These are phyloP conservation scores for Glaucomys volans DNA, from an alignment of 2,113 vertebrate species.

Conservation along the genomic window DNA sequence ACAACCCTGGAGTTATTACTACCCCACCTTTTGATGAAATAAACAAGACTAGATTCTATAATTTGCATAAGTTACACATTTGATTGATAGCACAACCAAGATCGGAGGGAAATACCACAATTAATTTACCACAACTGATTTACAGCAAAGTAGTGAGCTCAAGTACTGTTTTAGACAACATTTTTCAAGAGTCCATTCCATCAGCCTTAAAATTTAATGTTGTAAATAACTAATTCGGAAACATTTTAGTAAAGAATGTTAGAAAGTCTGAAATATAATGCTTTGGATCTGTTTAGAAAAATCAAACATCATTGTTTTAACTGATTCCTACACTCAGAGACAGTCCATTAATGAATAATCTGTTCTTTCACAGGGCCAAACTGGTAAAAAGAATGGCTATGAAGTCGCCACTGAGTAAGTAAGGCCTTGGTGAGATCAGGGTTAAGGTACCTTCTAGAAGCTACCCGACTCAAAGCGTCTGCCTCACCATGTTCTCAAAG, in stretches of 20 bases:
- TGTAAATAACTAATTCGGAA: constrained; percentile 46
- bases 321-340: background rate
- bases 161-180: background rate
- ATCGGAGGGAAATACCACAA: background rate
- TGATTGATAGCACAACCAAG: background rate
- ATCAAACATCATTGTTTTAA: constrained; percentile 4
- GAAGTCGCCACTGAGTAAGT: background rate
- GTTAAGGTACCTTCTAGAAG: background rate
- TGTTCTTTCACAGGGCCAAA: background rate
- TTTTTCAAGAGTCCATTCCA: background rate
- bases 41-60: background rate
- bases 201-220: background rate
- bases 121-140: background rate
- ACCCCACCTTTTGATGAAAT: constrained; percentile 2
- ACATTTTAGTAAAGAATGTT: background rate
- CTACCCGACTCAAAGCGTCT: background rate
- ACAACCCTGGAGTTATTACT: background rate
- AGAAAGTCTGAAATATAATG: background rate
- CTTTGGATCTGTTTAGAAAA: background rate
- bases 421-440: background rate
- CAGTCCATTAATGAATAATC: background rate
- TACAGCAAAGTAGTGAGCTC: background rate
- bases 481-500: background rate
- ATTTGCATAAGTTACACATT: background rate
- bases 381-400: background rate